phyloP scores from a whole-genome alignment of 2,113 vertebrate species.

The Pedetes capensis region DNA sequence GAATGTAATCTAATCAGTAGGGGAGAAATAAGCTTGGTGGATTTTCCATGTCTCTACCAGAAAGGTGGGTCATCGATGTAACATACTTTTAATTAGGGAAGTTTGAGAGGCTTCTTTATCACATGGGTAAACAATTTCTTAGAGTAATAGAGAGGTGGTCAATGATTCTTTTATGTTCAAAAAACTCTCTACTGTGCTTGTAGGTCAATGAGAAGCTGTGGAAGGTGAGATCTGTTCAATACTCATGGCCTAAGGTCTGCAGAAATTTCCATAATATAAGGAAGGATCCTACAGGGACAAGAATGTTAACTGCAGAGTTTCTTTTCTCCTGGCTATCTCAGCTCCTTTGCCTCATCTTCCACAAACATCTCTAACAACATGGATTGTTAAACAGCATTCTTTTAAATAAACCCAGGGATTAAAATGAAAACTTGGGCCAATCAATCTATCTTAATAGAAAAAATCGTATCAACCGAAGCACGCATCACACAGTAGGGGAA shows the following conservation, averaged over 20 bases:
- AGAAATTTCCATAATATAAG: slow-evolving; percentile 86
- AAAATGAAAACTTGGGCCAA: slow-evolving; percentile 57
- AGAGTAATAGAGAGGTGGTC: slow-evolving; percentile 81
- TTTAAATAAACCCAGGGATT: slow-evolving; percentile 32
- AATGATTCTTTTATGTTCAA: slow-evolving; percentile 86
- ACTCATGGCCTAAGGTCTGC: slow-evolving; percentile 84
- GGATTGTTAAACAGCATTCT: slow-evolving; percentile 24
- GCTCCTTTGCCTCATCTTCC: slow-evolving; percentile 62
- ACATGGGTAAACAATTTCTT: slow-evolving; percentile 80
- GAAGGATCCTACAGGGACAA: slow-evolving; percentile 80
- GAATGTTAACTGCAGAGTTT: slow-evolving; percentile 67
- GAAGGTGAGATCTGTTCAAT: slow-evolving; percentile 86
- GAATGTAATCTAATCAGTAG: not conserved
- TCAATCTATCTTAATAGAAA: slow-evolving; percentile 60
- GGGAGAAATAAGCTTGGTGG: not conserved
- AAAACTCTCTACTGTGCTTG: slow-evolving; percentile 78
- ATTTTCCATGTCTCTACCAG: slow-evolving; percentile 49
- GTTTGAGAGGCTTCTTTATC: slow-evolving; percentile 73
- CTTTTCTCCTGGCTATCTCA: slow-evolving; percentile 73
- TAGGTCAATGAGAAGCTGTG: slow-evolving; percentile 84
- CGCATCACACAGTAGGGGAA: not conserved
- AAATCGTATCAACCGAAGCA: slow-evolving; percentile 32
- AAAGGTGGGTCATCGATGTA: slow-evolving; percentile 64
- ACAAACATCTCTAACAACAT: slow-evolving; percentile 58
- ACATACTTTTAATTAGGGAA: slow-evolving; percentile 77